Percentiles rank a stretch among this genome's conserved stretches.
phyloP scores from a whole-genome alignment of 2,797 vertebrate genomes.

The Macroramphosus scolopax region DNA sequence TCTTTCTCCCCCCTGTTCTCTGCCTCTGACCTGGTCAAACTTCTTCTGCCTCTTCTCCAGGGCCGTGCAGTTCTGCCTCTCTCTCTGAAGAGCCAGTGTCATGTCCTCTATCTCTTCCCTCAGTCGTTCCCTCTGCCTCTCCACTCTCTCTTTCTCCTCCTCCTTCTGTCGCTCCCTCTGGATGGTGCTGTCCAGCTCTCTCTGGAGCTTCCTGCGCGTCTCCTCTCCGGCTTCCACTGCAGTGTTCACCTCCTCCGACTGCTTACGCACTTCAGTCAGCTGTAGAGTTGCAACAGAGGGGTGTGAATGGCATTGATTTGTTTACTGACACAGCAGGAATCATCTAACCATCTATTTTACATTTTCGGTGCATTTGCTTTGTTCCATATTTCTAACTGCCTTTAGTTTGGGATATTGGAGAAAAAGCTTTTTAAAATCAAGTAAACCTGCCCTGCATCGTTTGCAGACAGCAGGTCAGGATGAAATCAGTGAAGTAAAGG shows the following conservation, averaged over 20 bases:
- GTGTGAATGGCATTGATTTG: too few relatives aligned
- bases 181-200: slow-evolving; percentile 81
- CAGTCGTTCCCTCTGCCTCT: slow-evolving; percentile 83
- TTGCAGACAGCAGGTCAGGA: too few relatives aligned
- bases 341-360: background rate
- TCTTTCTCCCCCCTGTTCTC: background rate
- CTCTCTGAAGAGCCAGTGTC: slow-evolving; percentile 85
- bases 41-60: slow-evolving; percentile 94
- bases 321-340: too few relatives aligned
- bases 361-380: background rate
- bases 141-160: slow-evolving; percentile 84
- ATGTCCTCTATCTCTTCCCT: slow-evolving; percentile 90
- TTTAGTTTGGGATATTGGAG: too few relatives aligned
- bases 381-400: too few relatives aligned
- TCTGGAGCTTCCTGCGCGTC: slow-evolving; percentile 80
- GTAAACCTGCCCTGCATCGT: too few relatives aligned
- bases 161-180: slow-evolving; percentile 83
- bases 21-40: slow-evolving; percentile 87
- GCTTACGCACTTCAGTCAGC: slow-evolving; percentile 85
- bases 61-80: slow-evolving; percentile 84
- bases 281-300: slow-evolving; percentile 38
- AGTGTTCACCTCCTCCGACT: slow-evolving; percentile 85
- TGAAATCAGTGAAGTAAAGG: background rate
- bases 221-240: slow-evolving; percentile 84
- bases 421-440: too few relatives aligned